These are phyloP conservation scores for Premnoplex brunnescens DNA, from an alignment of 2,797 vertebrate genomes.

Conservation along the genomic window DNA sequence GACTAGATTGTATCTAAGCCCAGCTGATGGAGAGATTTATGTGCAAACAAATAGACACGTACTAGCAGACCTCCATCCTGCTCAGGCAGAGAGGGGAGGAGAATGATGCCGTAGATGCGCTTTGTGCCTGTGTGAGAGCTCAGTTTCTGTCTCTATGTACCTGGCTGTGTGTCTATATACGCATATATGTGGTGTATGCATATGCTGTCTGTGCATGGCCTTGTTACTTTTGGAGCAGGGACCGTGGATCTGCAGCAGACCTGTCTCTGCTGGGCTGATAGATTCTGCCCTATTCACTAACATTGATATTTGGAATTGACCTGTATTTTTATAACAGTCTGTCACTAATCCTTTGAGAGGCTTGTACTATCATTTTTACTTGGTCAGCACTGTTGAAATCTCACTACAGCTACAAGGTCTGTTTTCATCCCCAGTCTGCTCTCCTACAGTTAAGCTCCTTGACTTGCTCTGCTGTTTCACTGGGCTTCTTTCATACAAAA, in stretches of 20 bases:
- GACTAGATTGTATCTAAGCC: neutral
- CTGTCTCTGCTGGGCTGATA: neutral
- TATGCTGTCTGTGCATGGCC: neutral
- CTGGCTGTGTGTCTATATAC: neutral
- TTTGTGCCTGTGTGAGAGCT: neutral
- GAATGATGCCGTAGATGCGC: neutral
- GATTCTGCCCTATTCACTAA: neutral
- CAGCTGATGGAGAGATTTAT: neutral
- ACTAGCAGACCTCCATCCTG: neutral
- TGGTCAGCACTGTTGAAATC: neutral
- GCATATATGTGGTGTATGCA: rapidly evolving
- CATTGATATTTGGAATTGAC: neutral
- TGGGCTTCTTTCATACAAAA: neutral
- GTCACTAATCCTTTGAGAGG: neutral
- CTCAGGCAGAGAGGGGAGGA: neutral
- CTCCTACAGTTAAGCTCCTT: neutral
- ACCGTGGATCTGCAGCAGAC: neutral
- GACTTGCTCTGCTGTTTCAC: neutral
- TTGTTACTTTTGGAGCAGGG: rapidly evolving
- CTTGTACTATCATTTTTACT: neutral
- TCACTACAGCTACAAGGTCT: neutral
- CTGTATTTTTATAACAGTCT: neutral
- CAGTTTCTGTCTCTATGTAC: neutral
- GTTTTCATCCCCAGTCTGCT: neutral
- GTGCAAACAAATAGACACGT: neutral